These are phyloP conservation scores for Schlechtendalia chinensis DNA, from an alignment of 1,140 invertebrate species.

Conservation along the genomic window DNA sequence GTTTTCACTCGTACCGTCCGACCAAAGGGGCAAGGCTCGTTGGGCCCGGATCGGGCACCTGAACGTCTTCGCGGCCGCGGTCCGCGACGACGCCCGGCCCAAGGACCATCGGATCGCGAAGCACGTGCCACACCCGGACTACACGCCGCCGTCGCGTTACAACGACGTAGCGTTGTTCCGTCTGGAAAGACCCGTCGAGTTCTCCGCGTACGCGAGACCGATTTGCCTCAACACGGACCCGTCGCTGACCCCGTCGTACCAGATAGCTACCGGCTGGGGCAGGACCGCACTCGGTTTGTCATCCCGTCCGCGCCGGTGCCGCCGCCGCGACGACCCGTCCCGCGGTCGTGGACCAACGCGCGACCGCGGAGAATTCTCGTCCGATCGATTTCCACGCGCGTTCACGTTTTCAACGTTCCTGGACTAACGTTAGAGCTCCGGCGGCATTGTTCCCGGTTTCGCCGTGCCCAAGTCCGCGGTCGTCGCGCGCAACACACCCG, in stretches of 20 bases:
- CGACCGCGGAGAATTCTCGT: too few species aligned
- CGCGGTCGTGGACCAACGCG: too few species aligned
- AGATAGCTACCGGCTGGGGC: constrained; percentile 61
- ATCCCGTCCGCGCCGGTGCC: too few species aligned
- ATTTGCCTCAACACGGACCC: constrained; percentile 58
- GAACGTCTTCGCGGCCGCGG: constrained; percentile 52
- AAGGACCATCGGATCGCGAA: constrained; percentile 54
- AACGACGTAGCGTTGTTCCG: constrained; percentile 56
- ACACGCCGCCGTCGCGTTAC: constrained; percentile 54
- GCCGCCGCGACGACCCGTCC: too few species aligned
- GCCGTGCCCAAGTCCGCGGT: too few species aligned
- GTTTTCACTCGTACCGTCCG: too few species aligned
- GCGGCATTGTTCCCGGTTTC: too few species aligned
- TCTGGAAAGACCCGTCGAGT: constrained; percentile 55
- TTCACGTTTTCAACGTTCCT: too few species aligned
- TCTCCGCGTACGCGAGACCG: constrained; percentile 56
- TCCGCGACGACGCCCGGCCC: constrained; percentile 53
- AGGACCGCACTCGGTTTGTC: constrained; percentile 53
- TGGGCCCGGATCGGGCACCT: constrained; percentile 55
- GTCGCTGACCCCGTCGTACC: constrained; percentile 50
- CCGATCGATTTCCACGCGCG: too few species aligned
- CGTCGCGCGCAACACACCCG: too few species aligned
- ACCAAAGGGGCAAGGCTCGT: constrained; percentile 1
- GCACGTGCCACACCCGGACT: constrained; percentile 59
- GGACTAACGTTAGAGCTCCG: too few species aligned